phyloP scores from a whole-genome alignment of 2,797 vertebrate genomes.

The Falco naumanni region DNA sequence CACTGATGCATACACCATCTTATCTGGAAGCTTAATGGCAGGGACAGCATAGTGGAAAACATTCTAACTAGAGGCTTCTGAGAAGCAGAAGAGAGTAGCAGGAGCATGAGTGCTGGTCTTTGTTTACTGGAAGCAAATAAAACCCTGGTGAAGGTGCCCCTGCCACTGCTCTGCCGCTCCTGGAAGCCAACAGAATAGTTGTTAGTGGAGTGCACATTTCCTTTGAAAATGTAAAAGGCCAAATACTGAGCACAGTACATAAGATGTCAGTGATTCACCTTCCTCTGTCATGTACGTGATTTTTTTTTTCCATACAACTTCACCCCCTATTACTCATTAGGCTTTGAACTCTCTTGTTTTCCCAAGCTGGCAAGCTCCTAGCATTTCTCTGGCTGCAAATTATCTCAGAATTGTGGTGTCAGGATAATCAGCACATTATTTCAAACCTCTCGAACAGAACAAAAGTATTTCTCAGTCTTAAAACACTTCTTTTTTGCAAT shows the following conservation, averaged over 20 bases:
- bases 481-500: not conserved
- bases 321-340: not conserved
- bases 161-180: not conserved
- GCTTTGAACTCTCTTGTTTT: not conserved
- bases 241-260: not conserved
- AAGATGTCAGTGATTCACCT: not conserved
- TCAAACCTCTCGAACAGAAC: not conserved
- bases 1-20: not conserved
- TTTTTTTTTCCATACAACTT: not conserved
- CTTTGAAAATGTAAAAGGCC: not conserved
- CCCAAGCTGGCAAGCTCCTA: not conserved
- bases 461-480: not conserved
- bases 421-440: not conserved
- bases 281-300: not conserved
- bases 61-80: not conserved
- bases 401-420: not conserved
- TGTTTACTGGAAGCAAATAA: not conserved
- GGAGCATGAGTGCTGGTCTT: not conserved
- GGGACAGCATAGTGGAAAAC: not conserved
- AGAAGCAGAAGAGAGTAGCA: not conserved
- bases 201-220: not conserved
- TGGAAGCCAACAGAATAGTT: not conserved
- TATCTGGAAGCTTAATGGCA: not conserved
- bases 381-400: not conserved
- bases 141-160: not conserved